Evolutionary conservation across 2,113 vertebrate genomes (phyloP), one percentile per base, ranked within the genome.

Genomic region (Cavia porcellus): DNA sequence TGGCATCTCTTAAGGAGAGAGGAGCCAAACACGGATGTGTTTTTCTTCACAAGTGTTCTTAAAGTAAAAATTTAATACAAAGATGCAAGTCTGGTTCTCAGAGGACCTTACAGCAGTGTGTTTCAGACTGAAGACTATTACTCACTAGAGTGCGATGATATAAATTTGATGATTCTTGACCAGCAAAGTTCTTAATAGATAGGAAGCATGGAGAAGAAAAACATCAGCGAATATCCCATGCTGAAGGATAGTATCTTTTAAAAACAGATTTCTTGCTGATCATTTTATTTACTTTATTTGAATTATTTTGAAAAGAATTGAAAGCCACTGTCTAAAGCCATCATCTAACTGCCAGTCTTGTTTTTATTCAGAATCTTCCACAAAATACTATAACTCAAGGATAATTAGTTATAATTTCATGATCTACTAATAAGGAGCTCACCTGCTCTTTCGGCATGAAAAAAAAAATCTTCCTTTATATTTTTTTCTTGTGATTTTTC

Each of bases 381-480:
- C 50, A 94, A 86, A 64, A 25, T 42, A 57, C 64, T 62, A 81
- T 57, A 96, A 93, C 1, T 91, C n/a, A 89, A 38, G 72, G n/a
- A 62, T 88, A 91, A 70, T n/a, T 92, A 74, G 68, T 82, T 79
- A 50, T 91, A 55, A 90, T 85, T 95, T 81, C 81, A 91, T 96
- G 24, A 77, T 90, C 32, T 84, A 82, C 45, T 70, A 45, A 70
- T 94, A 75, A 90, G 57, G 81, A 42, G 32, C 50, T 11, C 62
- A 38, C 45, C 42, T 75, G 30, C 19, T 94, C 7, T 52, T 92
- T 89, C 0, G 30, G 52, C 50, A 95, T 13, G 87, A 61, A 92
- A 89, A 92, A 61, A 92, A 89, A 89, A 28, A 85, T 66, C 15
- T 61, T 17, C 3, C 22, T 6, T 8, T 64, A 14, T 61, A 38